Base-by-base conservation (phyloP, 2,113 vertebrate genomes). In the Myanophis thanlyinensis region DNA sequence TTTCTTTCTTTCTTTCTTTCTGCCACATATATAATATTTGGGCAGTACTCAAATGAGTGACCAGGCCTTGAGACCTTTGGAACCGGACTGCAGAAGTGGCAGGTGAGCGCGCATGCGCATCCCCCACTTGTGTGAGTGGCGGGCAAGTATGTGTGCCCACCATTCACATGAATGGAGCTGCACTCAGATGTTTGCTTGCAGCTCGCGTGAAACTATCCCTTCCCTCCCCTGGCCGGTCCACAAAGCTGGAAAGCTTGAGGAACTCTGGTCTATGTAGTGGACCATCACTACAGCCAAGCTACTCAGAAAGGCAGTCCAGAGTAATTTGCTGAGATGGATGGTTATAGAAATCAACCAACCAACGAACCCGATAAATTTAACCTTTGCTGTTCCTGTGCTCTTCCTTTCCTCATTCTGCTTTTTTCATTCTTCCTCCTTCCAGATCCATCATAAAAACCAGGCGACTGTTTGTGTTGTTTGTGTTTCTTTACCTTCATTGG, bases 381-480 rank as follows among this genome's bases (percentile, higher is more conserved):
- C 67, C n/a, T 80, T 80, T 40, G 67, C 6, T 40, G 35, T 6
- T 80, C 15, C 67, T 80, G 67, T 2, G 3, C 7, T 0, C 35
- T 80, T 73, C 67, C 15, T 20, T 40, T 80, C 22, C 20, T 20
- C 35, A 40, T 9, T 88, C 40, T 54, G 52, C 87, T 7, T 35
- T 35, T 54, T 35, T 22, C 94, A 95, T 97, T 95, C 97, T 96
- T 97, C n/a, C 67, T 80, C 67, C 6, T 97, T 97, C 96, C 96
- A 96, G 95, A 94, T 96, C 53, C 86, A 0, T 96, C 94, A 92
- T 95, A 92, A 94, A 95, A 94, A 94, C 92, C 95, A 90, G 94
- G 87, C 94, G 96, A 92, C 95, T 95, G 95, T 95, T 96, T 96
- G 95, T 94, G 67, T 94, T 95, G 95, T 95, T 96, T 96, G 95